Base-by-base conservation (phyloP, 1,140 invertebrate genomes). In the Rhyacophila brunnea region DNA sequence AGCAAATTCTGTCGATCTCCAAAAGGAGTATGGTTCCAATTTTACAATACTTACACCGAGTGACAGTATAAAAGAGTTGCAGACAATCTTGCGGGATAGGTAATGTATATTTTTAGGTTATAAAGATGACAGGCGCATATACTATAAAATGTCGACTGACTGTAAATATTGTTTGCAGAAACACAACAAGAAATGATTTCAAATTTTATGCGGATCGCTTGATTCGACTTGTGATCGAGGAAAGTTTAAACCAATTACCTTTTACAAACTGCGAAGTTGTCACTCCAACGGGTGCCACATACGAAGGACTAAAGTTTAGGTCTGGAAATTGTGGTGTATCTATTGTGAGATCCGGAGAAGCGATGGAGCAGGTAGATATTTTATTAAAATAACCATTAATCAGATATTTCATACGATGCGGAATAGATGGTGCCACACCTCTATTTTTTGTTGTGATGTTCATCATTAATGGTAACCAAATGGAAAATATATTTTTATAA, bases 281-380 rank as follows among this genome's bases (percentile, higher is more conserved):
- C 13, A 99, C 97, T 20, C 97, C 97, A 1, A 98, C 96, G 11
- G 93, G 84, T 43, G 89, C 89, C 47, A 78, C 84, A 13, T 99
- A 98, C 72, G 83, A 93, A 70, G 97, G 97, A 1, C 77, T 99
- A 0, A 91, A 91, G 66, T 98, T 95, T 79, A 87, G 92, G 52
- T 92, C 95, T 66, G 96, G 96, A 23, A 99, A 98, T 74, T 99
- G 96, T 80, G 97, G 96, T 7, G 96, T 99, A n/a, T 96, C 93
- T 36, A 95, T 98, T 69, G 92, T 98, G 14, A 81, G 95, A 64
- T 89, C 87, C 14, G 96, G 96, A 43, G 97, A 99, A 75, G 95
- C 96, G 14, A 99, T 99, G 97, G 97, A 99, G 74, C 91, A 93
- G 76, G 87, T 87, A 75, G 3, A 48, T 52, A 19, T 14, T 18